Evolutionary conservation across 2,797 vertebrate genomes (phyloP).

Genomic region (Balearica regulorum): DNA sequence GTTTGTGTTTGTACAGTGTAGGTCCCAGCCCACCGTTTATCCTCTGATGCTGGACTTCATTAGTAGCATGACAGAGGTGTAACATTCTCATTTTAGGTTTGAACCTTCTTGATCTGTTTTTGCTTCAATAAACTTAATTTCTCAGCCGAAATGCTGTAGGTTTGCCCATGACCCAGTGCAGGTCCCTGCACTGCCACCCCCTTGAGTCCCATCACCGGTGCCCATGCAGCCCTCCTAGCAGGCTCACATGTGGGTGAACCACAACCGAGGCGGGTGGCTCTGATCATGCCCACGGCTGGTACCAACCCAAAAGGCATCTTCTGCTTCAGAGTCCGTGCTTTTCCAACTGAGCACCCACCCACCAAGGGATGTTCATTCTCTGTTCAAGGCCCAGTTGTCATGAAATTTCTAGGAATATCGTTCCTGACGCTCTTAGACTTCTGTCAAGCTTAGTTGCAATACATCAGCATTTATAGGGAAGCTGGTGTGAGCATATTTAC

Average conservation of each 20-base stretch:
- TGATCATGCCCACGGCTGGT: accelerated
- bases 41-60: not conserved
- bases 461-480: not conserved
- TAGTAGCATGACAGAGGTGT: not conserved
- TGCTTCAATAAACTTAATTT: not conserved
- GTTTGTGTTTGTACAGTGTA: not conserved
- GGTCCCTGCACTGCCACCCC: accelerated
- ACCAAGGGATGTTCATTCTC: not conserved
- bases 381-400: not conserved
- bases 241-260: not conserved
- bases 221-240: too few species aligned
- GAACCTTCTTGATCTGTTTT: not conserved
- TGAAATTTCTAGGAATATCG: not conserved
- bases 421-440: not conserved
- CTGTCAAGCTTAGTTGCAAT: not conserved
- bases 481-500: not conserved
- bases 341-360: not conserved
- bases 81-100: not conserved
- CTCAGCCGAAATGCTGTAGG: not conserved
- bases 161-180: not conserved
- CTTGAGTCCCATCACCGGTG: accelerated
- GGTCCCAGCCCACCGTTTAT: not conserved
- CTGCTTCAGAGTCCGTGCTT: not conserved
- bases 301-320: not conserved
- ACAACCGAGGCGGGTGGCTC: not conserved